phyloP scores from a whole-genome alignment of 1,140 invertebrate species.

The Trigoniulus corallinus region DNA sequence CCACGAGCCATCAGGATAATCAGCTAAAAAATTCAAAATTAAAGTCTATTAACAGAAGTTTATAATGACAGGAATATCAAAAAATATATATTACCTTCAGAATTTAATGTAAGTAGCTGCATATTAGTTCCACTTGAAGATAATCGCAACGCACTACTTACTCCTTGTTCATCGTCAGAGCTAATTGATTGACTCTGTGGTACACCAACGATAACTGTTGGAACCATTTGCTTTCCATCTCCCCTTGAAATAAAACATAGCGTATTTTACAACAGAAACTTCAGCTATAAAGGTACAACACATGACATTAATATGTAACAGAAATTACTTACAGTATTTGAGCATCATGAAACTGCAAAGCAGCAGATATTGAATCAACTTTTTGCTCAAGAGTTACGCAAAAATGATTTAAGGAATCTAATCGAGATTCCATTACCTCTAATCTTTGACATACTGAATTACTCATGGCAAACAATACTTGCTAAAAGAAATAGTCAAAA shows the following conservation, averaged over 20 bases:
- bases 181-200: neutral
- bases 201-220: constrained; percentile 1
- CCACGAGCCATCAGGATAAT: constrained; percentile 29
- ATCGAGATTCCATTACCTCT: constrained; percentile 25
- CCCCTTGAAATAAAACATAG: neutral
- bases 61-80: neutral
- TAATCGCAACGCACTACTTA: neutral
- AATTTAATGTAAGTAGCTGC: constrained; percentile 25
- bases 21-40: constrained; percentile 17
- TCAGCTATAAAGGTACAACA: no score
- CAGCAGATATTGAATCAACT: constrained; percentile 11
- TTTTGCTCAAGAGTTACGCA: constrained; percentile 23
- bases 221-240: neutral
- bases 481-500: constrained; percentile 17
- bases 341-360: neutral
- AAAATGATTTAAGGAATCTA: constrained; percentile 17
- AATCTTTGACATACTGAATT: constrained; percentile 24
- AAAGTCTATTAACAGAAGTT: neutral
- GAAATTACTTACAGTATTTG: constrained; percentile 13
- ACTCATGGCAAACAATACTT: constrained; percentile 27
- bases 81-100: constrained; percentile 21
- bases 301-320: constrained; percentile 23
- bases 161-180: constrained; percentile 19
- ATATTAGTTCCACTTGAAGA: neutral
- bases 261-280: constrained; percentile 19